Percentiles rank a stretch among this genome's conserved stretches.
Evolutionary conservation across 2,797 vertebrate species (phyloP).

Genomic region (Lagodon rhomboides): DNA sequence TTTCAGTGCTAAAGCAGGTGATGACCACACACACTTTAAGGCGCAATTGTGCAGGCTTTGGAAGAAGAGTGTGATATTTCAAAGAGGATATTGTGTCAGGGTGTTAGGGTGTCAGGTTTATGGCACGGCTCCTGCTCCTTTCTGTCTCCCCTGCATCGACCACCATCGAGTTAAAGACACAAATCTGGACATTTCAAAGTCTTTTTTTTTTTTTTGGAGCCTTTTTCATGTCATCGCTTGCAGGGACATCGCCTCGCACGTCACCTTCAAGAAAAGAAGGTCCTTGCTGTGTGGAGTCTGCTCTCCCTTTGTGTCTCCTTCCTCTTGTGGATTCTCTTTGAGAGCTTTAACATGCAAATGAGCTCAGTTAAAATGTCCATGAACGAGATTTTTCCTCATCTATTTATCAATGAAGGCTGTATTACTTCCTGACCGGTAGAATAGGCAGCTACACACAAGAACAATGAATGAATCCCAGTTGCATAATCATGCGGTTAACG

Average conservation of each 20-base stretch:
- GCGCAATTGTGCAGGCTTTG: slow-evolving; percentile 22
- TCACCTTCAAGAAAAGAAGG: too few relatives aligned
- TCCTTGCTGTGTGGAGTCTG: not conserved
- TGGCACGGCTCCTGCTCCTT: not conserved
- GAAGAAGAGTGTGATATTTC: slow-evolving; percentile 36
- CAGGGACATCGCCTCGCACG: too few relatives aligned
- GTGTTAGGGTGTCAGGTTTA: slow-evolving; percentile 46
- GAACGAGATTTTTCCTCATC: not conserved
- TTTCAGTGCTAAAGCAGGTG: slow-evolving; percentile 39
- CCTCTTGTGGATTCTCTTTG: not conserved
- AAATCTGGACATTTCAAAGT: slow-evolving; percentile 4
- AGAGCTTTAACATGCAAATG: not conserved
- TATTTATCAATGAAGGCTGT: not conserved
- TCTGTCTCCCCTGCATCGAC: slow-evolving; percentile 12
- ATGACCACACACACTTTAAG: slow-evolving; percentile 43
- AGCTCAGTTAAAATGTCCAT: not conserved
- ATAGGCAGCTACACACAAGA: not conserved
- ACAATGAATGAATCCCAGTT: not conserved
- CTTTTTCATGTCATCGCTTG: not conserved
- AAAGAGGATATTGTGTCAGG: slow-evolving; percentile 35
- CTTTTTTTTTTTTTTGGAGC: not conserved
- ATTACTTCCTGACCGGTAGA: not conserved
- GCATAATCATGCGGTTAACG: not conserved
- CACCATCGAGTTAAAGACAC: slow-evolving; percentile 32
- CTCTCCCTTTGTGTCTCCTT: not conserved